Evolutionary conservation across 2,888 invertebrate species (phyloP), one percentile per base, ranked within the genome.

Genomic region (Onchidella celtica): DNA sequence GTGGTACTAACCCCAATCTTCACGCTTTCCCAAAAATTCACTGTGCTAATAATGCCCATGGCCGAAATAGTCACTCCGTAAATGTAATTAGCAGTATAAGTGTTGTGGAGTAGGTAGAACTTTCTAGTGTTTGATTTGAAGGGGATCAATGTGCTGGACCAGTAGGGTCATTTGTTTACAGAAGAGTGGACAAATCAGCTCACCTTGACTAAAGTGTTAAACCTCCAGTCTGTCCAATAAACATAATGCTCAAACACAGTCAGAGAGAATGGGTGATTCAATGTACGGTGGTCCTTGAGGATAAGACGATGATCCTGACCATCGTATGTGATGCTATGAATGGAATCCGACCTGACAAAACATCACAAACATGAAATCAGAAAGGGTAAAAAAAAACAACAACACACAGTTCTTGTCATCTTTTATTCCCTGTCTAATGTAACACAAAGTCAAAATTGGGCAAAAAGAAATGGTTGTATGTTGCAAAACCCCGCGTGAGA

Each of bases 151-250:
- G n/a, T n/a, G n/a, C n/a, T n/a, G n/a, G n/a, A n/a, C n/a, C n/a
- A n/a, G n/a, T n/a, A n/a, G n/a, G n/a, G n/a, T n/a, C n/a, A n/a
- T n/a, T n/a, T n/a, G n/a, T n/a, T n/a, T n/a, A n/a, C n/a, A n/a
- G n/a, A n/a, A n/a, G n/a, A n/a, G n/a, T n/a, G n/a, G n/a, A n/a
- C n/a, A n/a, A n/a, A n/a, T 21, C 76, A 21, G 79, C 89, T 86
- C 85, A 93, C 93, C 87, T 96, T 94, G 87, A 97, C 96, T 2
- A 98, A 96, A 84, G 96, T 96, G 92, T 97, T 97, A 79, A 96
- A 96, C 85, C 97, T 95, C 98, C 98, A 98, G 94, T 98, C 98
- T 0, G 97, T 97, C 97, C 97, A 98, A 94, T 97, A 98, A 17
- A 98, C 96, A 93, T 96, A 96, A 90, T 96, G 96, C 92, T 96